Percentiles rank a stretch among this genome's conserved stretches.
Evolutionary conservation across 1,140 invertebrate genomes (phyloP).

Genomic region (Cotesia vestalis): DNA sequence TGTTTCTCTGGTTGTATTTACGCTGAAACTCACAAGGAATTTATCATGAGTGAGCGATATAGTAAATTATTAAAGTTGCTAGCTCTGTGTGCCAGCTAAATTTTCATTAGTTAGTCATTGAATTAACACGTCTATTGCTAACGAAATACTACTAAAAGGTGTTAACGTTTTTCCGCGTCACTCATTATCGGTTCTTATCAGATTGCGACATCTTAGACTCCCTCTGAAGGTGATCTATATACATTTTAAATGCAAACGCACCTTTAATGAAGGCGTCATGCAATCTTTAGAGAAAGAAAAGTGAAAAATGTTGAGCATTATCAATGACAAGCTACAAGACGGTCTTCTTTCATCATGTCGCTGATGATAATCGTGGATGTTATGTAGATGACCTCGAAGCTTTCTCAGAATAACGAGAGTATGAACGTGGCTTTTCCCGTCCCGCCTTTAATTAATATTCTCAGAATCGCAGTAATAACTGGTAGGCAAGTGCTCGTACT

Average conservation of each 20-base stretch:
- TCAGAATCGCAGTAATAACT: conserved; percentile 35
- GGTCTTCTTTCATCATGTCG: no score
- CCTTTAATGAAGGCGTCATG: no score
- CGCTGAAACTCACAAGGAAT: conserved; percentile 28
- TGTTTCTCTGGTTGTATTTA: conserved; percentile 21
- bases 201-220: neutral
- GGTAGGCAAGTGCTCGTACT: neutral
- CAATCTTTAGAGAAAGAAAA: no score
- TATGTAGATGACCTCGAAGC: conserved; percentile 20
- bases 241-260: no score
- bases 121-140: conserved; percentile 32
- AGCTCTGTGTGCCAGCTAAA: conserved; percentile 6
- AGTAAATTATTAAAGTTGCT: conserved; percentile 31
- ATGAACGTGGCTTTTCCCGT: conserved; percentile 16
- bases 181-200: neutral
- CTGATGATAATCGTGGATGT: no score
- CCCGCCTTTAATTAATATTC: conserved; percentile 39
- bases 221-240: conserved; percentile 9
- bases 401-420: conserved; percentile 26
- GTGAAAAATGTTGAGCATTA: no score
- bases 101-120: conserved; percentile 20
- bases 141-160: conserved; percentile 19
- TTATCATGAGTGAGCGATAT: conserved; percentile 35
- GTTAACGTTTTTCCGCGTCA: neutral
- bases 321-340: no score